These are phyloP conservation scores for Hemaris fuciformis DNA, from an alignment of 2,888 invertebrate genomes.

Conservation along the genomic window DNA sequence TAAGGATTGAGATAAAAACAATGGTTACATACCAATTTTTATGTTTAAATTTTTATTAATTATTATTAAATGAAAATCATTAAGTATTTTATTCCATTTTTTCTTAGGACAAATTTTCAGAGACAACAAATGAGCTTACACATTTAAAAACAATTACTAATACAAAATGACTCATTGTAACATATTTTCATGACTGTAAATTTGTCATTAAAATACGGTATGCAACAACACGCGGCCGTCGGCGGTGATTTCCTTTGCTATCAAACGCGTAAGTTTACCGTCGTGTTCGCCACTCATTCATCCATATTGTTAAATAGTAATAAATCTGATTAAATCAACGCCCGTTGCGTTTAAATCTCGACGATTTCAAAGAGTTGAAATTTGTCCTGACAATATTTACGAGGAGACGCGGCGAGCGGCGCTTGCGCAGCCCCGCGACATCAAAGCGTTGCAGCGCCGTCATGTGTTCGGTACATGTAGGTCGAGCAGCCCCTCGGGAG, in stretches of 20 bases:
- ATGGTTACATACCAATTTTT: too few relatives aligned
- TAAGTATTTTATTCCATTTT: too few relatives aligned
- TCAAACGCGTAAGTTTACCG: conserved; percentile 45
- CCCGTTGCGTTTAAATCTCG: conserved; percentile 47
- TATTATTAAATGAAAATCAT: too few relatives aligned
- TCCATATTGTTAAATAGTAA: conserved; percentile 49
- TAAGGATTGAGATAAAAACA: too few relatives aligned
- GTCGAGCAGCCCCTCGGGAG: conserved; percentile 65
- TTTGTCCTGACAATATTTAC: conserved; percentile 77
- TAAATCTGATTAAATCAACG: conserved; percentile 68
- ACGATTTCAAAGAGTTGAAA: conserved; percentile 74
- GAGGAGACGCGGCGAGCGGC: conserved; percentile 42
- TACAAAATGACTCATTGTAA: neutral
- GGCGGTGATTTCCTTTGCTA: conserved; percentile 30
- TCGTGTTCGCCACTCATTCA: conserved; percentile 37
- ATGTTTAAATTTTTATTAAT: too few relatives aligned
- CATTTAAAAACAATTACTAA: neutral
- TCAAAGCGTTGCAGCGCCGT: conserved; percentile 51
- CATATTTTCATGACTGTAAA: too few relatives aligned
- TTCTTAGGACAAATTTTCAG: too few relatives aligned
- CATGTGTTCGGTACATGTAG: conserved; percentile 61
- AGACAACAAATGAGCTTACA: neutral
- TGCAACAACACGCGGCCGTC: conserved; percentile 21
- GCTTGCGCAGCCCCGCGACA: conserved; percentile 47
- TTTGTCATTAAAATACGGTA: too few relatives aligned